These are phyloP conservation scores for Sarcophaga subvicina DNA, from an alignment of 2,888 invertebrate genomes.

Conservation along the genomic window DNA sequence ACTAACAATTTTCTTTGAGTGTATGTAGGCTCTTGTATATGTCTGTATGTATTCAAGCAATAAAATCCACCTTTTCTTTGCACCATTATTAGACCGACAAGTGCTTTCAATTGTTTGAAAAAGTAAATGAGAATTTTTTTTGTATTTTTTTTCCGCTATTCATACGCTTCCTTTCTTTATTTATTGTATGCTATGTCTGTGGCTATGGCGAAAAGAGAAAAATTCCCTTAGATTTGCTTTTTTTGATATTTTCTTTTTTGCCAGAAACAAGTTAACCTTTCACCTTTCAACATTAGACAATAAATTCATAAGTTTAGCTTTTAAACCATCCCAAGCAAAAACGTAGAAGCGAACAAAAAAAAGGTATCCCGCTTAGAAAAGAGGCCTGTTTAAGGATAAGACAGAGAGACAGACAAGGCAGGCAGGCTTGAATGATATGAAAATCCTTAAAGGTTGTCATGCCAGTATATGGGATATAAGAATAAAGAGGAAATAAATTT, in stretches of 20 bases:
- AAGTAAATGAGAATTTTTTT: conserved; percentile 17
- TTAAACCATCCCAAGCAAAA: background rate
- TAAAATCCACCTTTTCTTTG: conserved; percentile 5
- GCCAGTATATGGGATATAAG: conserved; percentile 40
- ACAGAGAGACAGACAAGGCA: background rate
- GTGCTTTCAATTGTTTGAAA: conserved; percentile 34
- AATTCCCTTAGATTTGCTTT: background rate
- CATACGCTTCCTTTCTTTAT: background rate
- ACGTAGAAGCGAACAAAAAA: background rate
- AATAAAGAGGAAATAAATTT: conserved; percentile 22
- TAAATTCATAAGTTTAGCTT: conserved; percentile 62
- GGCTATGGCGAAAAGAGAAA: background rate
- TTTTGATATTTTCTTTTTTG: background rate
- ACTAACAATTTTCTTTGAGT: conserved; percentile 13
- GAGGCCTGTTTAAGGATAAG: background rate
- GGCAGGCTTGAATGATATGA: conserved; percentile 7
- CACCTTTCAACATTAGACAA: conserved; percentile 45
- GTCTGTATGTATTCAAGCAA: background rate
- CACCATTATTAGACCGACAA: background rate
- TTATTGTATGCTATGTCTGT: background rate
- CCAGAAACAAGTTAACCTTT: conserved; percentile 58
- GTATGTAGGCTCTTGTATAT: background rate
- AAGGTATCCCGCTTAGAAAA: background rate
- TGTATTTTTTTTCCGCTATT: background rate
- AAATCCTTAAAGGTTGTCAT: conserved; percentile 55